Evolutionary conservation across 2,797 vertebrate genomes (phyloP).

Genomic region (Melanotaenia pygmaea): DNA sequence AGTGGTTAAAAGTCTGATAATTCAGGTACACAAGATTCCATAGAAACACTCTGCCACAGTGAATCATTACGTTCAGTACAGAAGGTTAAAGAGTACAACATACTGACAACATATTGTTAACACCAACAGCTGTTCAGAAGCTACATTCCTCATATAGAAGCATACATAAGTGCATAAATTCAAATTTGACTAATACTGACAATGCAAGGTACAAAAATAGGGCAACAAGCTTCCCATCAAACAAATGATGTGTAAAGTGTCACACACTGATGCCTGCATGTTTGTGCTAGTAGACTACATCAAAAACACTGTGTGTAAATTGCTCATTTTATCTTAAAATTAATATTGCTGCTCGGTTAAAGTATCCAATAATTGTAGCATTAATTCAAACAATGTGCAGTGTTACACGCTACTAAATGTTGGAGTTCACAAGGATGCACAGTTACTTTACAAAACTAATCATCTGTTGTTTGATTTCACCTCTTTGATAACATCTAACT

Average conservation of each 20-base stretch:
- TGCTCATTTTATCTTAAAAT: conserved; percentile 8
- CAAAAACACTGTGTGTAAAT: conserved; percentile 27
- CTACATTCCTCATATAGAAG: conserved; percentile 79
- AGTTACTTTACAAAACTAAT: conserved; percentile 25
- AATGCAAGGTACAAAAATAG: conserved; percentile 59
- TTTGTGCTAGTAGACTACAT: conserved; percentile 37
- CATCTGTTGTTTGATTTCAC: conserved; percentile 34
- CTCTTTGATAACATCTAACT: conserved; percentile 24
- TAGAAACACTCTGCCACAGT: conserved; percentile 49
- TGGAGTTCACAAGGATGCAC: conserved; percentile 18
- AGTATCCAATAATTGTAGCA: conserved; percentile 33
- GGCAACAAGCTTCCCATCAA: conserved; percentile 44
- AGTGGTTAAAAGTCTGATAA: background rate
- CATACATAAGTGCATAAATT: conserved; percentile 75
- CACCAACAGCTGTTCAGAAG: conserved; percentile 69
- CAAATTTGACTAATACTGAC: conserved; percentile 55
- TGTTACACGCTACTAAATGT: conserved; percentile 8
- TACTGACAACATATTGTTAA: conserved; percentile 62
- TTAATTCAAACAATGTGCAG: conserved; percentile 46
- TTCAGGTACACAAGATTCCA: conserved; percentile 36
- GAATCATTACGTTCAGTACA: conserved; percentile 52
- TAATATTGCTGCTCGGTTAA: conserved; percentile 30
- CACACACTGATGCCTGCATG: conserved; percentile 17
- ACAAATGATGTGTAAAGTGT: conserved; percentile 35
- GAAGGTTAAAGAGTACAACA: conserved; percentile 54